Evolutionary conservation across 2,113 vertebrate species (phyloP).

Genomic region (Elephas maximus): DNA sequence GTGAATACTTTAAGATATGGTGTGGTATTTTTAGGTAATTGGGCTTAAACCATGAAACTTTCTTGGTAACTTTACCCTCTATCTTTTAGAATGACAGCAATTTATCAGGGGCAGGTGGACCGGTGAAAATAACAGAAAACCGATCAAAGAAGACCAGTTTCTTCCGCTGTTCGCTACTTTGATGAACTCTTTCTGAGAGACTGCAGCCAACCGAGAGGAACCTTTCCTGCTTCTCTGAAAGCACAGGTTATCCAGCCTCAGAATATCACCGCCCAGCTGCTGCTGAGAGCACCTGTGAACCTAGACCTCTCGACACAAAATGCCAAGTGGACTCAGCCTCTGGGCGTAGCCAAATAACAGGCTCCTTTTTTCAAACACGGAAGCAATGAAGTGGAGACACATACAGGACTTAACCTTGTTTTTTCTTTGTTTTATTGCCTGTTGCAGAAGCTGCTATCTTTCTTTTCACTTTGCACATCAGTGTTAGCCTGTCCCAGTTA

Average conservation of each 20-base stretch:
- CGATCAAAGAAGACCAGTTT: conserved; percentile 97
- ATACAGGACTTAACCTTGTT: conserved; percentile 85
- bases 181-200: conserved; percentile 89
- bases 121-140: conserved; percentile 97
- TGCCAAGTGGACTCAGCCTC: conserved; percentile 82
- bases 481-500: conserved; percentile 86
- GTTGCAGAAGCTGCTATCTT: conserved; percentile 88
- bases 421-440: conserved; percentile 87
- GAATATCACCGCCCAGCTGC: conserved; percentile 89
- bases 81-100: conserved; percentile 93
- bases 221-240: conserved; percentile 91
- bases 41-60: conserved; percentile 41
- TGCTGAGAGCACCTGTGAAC: conserved; percentile 90
- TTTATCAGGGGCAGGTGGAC: conserved; percentile 92
- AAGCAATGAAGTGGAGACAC: conserved; percentile 88
- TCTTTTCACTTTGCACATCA: conserved; percentile 89
- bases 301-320: conserved; percentile 84
- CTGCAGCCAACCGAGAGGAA: conserved; percentile 89
- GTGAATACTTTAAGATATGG: not conserved
- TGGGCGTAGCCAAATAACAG: conserved; percentile 83
- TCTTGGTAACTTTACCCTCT: conserved; percentile 38
- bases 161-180: conserved; percentile 97
- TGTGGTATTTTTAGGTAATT: conserved; percentile 30
- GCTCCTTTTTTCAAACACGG: conserved; percentile 87
- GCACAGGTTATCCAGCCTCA: conserved; percentile 91